These are phyloP conservation scores for Mimas tiliae DNA, from an alignment of 2,888 invertebrate genomes.

Conservation along the genomic window DNA sequence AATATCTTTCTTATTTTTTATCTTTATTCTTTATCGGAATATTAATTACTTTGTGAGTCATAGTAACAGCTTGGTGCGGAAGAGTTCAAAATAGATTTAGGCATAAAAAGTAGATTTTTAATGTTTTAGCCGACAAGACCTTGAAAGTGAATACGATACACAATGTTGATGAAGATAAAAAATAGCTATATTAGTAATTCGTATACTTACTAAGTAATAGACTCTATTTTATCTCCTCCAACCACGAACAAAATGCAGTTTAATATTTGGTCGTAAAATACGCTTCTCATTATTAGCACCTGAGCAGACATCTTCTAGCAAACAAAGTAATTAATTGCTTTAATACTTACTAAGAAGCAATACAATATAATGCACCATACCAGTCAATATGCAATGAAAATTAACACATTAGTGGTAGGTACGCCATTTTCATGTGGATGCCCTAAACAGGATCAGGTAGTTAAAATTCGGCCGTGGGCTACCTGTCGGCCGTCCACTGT, in stretches of 20 bases:
- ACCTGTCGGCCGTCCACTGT: constrained; percentile 35
- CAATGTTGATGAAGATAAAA: no score
- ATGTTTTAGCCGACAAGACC: not conserved
- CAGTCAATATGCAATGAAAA: not conserved
- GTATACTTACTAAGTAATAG: no score
- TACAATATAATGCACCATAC: not conserved
- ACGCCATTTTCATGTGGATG: constrained; percentile 19
- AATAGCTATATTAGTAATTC: no score
- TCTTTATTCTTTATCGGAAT: not conserved
- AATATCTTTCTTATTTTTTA: not conserved
- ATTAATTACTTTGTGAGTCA: not conserved
- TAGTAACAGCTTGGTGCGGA: not conserved
- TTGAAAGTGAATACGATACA: not conserved
- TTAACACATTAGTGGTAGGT: constrained; percentile 12
- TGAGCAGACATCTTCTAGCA: no score
- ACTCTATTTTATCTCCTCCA: no score
- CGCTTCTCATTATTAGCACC: no score
- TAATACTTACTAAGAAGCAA: no score
- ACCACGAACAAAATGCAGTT: no score
- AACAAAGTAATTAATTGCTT: not conserved
- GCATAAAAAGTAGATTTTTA: not conserved
- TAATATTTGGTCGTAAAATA: no score
- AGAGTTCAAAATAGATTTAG: not conserved
- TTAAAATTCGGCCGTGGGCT: constrained; percentile 54
- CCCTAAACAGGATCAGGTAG: constrained; percentile 33